Percentiles rank a stretch among this genome's conserved stretches.
Conservation (phyloP, 2,113 vertebrate species). For the Solenodon paradoxus region DNA sequence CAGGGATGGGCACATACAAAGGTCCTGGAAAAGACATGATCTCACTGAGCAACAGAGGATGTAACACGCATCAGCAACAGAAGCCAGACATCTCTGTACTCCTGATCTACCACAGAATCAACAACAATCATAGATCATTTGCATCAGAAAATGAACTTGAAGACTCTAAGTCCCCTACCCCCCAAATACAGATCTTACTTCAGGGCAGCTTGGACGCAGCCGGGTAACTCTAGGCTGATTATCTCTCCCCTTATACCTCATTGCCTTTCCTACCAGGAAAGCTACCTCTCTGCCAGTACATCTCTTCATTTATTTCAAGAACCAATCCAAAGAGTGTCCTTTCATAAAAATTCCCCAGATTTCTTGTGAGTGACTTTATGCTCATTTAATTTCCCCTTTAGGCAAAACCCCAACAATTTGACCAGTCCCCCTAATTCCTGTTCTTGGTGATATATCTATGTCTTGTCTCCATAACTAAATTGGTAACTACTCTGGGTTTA, state of each 20-base stretch:
- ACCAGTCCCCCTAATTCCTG: not conserved
- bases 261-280: not conserved
- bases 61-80: not conserved
- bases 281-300: not conserved
- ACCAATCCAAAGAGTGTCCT: too few species aligned
- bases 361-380: not conserved
- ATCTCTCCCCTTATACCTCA: not conserved
- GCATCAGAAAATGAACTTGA: not conserved
- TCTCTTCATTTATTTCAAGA: not conserved
- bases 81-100: not conserved
- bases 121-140: too few species aligned
- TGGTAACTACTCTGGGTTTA: not conserved
- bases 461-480: not conserved
- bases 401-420: not conserved
- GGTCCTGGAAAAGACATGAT: not conserved
- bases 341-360: not conserved
- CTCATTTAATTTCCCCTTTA: not conserved
- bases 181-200: not conserved
- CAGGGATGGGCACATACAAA: not conserved
- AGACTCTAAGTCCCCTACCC: not conserved
- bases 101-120: not conserved
- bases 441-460: not conserved
- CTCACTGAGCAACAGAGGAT: not conserved
- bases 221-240: not conserved
- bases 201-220: not conserved